Percentiles rank a stretch among this genome's conserved stretches.
These are phyloP conservation scores for Capreolus pygargus DNA, from an alignment of 2,113 vertebrate genomes.

Conservation along the genomic window DNA sequence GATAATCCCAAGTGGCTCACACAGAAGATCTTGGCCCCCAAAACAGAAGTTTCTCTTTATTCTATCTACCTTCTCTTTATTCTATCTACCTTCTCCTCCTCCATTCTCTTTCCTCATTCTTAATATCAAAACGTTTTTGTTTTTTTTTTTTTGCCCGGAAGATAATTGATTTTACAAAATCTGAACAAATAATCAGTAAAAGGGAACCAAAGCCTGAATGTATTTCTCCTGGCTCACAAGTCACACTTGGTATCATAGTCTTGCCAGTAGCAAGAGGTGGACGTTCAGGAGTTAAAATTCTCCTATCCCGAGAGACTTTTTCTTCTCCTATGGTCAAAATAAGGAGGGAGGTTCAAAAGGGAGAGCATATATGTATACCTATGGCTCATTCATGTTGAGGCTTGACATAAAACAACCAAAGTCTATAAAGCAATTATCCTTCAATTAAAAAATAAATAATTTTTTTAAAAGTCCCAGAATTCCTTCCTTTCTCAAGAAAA, in stretches of 20 bases:
- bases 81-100: not conserved
- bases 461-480: not conserved
- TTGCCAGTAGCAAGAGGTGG: not conserved
- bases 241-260: not conserved
- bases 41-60: not conserved
- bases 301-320: accelerated
- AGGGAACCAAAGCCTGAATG: not conserved
- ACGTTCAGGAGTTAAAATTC: not conserved
- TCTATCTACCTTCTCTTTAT: not conserved
- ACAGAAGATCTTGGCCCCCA: not conserved
- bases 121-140: not conserved
- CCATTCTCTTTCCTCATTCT: not conserved
- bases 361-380: not conserved
- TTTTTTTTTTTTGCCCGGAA: not conserved
- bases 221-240: not conserved
- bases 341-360: not conserved
- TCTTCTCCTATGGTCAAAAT: not conserved
- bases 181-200: not conserved
- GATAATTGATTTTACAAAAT: not conserved
- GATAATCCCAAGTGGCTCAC: not conserved
- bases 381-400: not conserved
- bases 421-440: not conserved
- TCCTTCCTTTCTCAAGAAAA: not conserved
- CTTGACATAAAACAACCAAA: not conserved
- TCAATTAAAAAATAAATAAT: not conserved